Percentiles rank a stretch among this genome's conserved stretches.
These are phyloP conservation scores for Otus sunia DNA, from an alignment of 2,113 vertebrate species.

Conservation along the genomic window DNA sequence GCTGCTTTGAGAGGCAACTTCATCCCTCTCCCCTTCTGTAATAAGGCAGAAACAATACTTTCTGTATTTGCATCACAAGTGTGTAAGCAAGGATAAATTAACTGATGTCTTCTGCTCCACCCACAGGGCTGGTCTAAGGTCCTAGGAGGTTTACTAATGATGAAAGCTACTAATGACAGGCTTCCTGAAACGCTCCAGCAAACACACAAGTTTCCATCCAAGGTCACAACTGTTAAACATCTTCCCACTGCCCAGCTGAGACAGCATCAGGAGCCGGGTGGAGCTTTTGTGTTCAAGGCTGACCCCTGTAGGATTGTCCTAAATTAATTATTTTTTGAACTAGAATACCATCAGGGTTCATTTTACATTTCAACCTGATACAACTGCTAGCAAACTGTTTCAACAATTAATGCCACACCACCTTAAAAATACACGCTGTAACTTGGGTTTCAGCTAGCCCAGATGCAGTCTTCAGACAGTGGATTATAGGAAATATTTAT, in stretches of 20 bases:
- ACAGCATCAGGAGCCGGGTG: background rate
- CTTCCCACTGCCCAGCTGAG: background rate
- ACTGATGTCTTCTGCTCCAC: background rate
- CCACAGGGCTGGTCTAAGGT: background rate
- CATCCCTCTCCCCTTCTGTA: background rate
- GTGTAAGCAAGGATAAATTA: background rate
- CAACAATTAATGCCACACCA: background rate
- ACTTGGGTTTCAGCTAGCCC: background rate
- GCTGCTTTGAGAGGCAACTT: background rate
- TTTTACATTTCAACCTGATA: background rate
- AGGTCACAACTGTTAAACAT: background rate
- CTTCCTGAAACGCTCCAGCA: background rate
- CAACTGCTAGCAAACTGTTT: background rate
- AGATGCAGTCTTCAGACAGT: background rate
- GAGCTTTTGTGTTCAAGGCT: conserved; percentile 9
- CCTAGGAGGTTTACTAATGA: background rate
- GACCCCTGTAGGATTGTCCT: conserved; percentile 8
- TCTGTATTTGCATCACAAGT: background rate
- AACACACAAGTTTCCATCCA: background rate
- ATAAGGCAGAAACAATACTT: background rate
- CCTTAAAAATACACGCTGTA: fast-evolving
- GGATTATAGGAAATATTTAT: background rate
- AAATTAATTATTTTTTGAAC: background rate
- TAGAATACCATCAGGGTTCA: background rate
- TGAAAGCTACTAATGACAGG: background rate